Evolutionary conservation across 2,113 vertebrate genomes (phyloP).

Genomic region (Psittacara wagleri): DNA sequence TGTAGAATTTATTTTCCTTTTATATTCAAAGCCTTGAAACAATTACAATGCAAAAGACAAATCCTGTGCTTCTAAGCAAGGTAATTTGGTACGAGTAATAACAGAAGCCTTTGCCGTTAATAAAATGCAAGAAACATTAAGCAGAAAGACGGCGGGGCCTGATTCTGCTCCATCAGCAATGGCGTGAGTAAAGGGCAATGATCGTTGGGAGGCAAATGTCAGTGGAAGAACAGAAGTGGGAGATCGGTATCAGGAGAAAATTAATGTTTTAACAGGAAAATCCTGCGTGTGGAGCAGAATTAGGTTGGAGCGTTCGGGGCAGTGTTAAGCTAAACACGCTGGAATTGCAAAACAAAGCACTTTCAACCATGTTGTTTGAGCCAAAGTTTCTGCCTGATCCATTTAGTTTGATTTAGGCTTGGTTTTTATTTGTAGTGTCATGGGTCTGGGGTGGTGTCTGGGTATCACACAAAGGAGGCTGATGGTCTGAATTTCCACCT

Average conservation of each 20-base stretch:
- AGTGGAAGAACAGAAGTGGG: not conserved
- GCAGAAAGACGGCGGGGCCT: not conserved
- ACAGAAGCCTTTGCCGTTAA: not conserved
- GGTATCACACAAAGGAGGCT: not conserved
- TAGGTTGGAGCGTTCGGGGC: not conserved
- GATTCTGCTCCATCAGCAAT: not conserved
- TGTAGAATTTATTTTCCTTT: slow-evolving; percentile 42
- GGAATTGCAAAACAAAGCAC: not conserved
- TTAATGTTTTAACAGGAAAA: not conserved
- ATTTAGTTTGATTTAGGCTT: not conserved
- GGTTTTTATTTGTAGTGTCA: not conserved
- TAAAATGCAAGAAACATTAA: not conserved
- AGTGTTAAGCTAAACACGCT: not conserved
- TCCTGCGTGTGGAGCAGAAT: not conserved
- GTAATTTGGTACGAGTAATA: not conserved
- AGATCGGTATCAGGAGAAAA: not conserved
- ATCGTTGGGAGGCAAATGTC: not conserved
- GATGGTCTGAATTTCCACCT: not conserved
- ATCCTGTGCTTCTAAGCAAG: not conserved
- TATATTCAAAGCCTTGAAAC: slow-evolving; percentile 41
- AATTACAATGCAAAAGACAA: not conserved
- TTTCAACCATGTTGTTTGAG: not conserved
- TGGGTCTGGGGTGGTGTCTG: not conserved
- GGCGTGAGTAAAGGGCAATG: not conserved
- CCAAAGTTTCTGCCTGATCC: not conserved